Percentiles rank a stretch among this genome's conserved stretches.
Conservation (phyloP, 2,888 invertebrate species). For the Lamproptera curius region DNA sequence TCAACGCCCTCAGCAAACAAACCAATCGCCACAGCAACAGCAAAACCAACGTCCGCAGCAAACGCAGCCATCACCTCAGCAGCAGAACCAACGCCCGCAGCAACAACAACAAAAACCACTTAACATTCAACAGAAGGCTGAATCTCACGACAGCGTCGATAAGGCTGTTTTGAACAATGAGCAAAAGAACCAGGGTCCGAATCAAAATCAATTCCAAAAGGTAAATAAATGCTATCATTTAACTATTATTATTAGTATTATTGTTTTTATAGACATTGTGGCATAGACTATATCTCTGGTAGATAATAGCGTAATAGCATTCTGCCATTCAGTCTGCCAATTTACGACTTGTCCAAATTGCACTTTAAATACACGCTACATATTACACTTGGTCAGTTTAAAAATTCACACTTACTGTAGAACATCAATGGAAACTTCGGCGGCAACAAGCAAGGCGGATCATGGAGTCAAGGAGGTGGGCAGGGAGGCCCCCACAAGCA, state of each 20-base stretch:
- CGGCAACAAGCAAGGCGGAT: conserved; percentile 50
- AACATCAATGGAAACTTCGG: conserved; percentile 64
- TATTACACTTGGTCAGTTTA: too few species aligned
- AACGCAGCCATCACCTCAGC: conserved; percentile 25
- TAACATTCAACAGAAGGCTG: conserved; percentile 35
- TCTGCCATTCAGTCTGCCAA: too few species aligned
- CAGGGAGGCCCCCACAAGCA: conserved; percentile 41
- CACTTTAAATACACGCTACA: too few species aligned
- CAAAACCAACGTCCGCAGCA: conserved; percentile 26
- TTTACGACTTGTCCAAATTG: too few species aligned
- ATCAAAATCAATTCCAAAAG: conserved; percentile 43
- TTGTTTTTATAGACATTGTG: too few species aligned
- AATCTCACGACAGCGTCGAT: conserved; percentile 51
- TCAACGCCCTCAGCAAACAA: conserved; percentile 30
- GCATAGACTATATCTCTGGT: too few species aligned
- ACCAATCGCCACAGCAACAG: conserved; percentile 30
- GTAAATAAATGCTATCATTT: conserved; percentile 25
- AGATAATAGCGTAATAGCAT: too few species aligned
- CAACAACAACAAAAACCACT: conserved; percentile 30
- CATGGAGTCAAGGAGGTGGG: conserved; percentile 42
- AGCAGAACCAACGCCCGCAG: conserved; percentile 26
- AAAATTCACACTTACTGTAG: too few species aligned
- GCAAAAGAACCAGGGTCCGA: conserved; percentile 39
- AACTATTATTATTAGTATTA: too few species aligned
- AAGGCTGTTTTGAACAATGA: conserved; percentile 41